Conservation (phyloP, 2,888 invertebrate genomes). For the Bimastos eiseni region DNA sequence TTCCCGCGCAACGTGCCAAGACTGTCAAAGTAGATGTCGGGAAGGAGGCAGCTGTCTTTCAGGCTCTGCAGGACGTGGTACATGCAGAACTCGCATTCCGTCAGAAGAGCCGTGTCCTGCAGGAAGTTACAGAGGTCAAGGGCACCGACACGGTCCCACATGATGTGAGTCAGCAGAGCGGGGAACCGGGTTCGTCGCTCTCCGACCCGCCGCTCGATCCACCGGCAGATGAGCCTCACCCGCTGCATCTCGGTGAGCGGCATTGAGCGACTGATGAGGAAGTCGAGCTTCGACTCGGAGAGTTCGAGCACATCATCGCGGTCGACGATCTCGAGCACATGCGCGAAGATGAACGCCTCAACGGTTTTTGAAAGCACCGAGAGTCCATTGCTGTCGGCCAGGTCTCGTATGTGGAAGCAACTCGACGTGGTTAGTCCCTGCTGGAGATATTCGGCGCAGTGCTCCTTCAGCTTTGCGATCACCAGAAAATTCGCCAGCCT, state of each 20-base stretch:
- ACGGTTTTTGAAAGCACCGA: constrained; percentile 67
- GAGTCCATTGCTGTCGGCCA: constrained; percentile 69
- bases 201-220: constrained; percentile 65
- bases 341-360: constrained; percentile 66
- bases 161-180: constrained; percentile 63
- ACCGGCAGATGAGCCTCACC: constrained; percentile 66
- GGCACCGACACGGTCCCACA: constrained; percentile 53
- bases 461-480: constrained; percentile 67
- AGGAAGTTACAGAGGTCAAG: constrained; percentile 65
- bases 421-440: constrained; percentile 69
- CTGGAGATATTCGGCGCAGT: constrained; percentile 71
- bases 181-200: constrained; percentile 67
- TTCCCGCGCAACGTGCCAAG: constrained; percentile 49
- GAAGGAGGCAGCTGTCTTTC: constrained; percentile 64
- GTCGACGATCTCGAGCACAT: constrained; percentile 62
- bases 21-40: constrained; percentile 50
- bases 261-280: constrained; percentile 45
- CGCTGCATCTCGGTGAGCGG: constrained; percentile 59
- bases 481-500: constrained; percentile 71
- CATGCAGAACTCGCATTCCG: constrained; percentile 68
- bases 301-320: constrained; percentile 56
- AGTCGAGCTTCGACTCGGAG: constrained; percentile 63
- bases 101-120: constrained; percentile 67
- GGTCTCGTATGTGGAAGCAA: constrained; percentile 69
- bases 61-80: constrained; percentile 67